Conservation (phyloP, 2,888 invertebrate species). For the Autographa pulchrina region DNA sequence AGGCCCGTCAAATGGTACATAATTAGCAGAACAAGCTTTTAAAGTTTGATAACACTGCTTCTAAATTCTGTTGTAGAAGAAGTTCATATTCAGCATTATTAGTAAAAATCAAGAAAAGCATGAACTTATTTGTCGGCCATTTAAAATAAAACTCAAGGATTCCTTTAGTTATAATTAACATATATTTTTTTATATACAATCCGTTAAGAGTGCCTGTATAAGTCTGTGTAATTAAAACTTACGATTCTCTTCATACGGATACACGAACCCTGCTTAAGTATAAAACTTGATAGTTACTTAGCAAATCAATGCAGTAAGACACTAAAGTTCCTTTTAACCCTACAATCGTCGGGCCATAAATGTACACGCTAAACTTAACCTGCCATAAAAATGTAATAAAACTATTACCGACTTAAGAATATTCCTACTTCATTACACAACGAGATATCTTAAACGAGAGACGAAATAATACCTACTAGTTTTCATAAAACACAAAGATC, state of each 20-base stretch:
- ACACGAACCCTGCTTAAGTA: background rate
- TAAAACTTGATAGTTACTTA: background rate
- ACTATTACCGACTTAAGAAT: slow-evolving; percentile 4
- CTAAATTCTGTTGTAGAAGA: too few relatives aligned
- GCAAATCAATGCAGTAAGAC: slow-evolving; percentile 1
- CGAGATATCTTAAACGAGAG: background rate
- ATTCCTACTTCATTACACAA: slow-evolving; percentile 4
- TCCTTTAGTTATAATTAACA: too few relatives aligned
- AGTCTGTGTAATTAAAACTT: background rate
- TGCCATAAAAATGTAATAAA: background rate
- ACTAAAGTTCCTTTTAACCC: slow-evolving; percentile 4
- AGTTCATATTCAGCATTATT: too few relatives aligned
- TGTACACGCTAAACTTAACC: background rate
- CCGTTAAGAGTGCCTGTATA: too few relatives aligned
- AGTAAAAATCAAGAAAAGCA: too few relatives aligned
- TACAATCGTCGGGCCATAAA: background rate
- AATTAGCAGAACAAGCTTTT: too few relatives aligned
- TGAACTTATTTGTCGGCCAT: too few relatives aligned
- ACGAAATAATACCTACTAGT: background rate
- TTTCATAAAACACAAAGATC: background rate
- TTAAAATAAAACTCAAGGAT: too few relatives aligned
- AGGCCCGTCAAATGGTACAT: too few relatives aligned
- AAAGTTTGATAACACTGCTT: too few relatives aligned
- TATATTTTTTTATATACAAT: too few relatives aligned
- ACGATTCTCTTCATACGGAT: background rate